Base-by-base conservation (phyloP, 53 echinoderm and acorn worm genomes). In the Mesocentrotus franciscanus region DNA sequence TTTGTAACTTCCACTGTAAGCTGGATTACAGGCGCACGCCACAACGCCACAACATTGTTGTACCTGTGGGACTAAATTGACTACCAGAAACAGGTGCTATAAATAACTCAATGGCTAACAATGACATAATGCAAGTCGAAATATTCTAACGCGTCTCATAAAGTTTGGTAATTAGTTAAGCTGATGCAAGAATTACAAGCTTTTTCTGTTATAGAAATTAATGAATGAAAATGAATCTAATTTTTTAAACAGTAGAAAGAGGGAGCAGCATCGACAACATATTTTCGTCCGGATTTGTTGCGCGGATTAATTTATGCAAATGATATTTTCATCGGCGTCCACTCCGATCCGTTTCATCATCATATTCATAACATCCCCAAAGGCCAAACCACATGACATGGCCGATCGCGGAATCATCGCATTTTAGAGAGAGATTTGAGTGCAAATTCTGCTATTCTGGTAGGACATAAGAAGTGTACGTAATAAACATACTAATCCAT, bases 261-360 rank as follows among this genome's bases (percentile, higher is more conserved):
- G n/a, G 39, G 39, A 18, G 15, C 61, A 61, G 3, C 39, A 39
- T 61, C 61, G 10, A 61, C 61, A 61, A 61, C 3, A 39, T 39
- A 39, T 61, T 61, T 13, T 61, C 61, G 18, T 61, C 15, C 17
- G 17, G 9, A 39, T 79, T 10, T 79, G 2, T 79, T 79, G 79
- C 79, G 39, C 79, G 79, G 79, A 79, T 39, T 5, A 5, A 79
- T 79, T 39, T 79, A 79, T 79, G 79, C 79, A 79, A 79, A 79
- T 79, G 6, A 9, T 39, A 36, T 36, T 79, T 39, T 79, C 18
- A 79, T 35, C 39, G 39, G 1, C 12, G 78, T 71, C n/a, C 78
- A 78, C 78, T 34, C 78, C n/a, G n/a, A n/a, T n/a, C n/a, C n/a
- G n/a, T n/a, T n/a, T n/a, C n/a, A n/a, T n/a, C 78, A 16, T 4